phyloP scores from a whole-genome alignment of 2,888 invertebrate species.

The Autographa pulchrina region DNA sequence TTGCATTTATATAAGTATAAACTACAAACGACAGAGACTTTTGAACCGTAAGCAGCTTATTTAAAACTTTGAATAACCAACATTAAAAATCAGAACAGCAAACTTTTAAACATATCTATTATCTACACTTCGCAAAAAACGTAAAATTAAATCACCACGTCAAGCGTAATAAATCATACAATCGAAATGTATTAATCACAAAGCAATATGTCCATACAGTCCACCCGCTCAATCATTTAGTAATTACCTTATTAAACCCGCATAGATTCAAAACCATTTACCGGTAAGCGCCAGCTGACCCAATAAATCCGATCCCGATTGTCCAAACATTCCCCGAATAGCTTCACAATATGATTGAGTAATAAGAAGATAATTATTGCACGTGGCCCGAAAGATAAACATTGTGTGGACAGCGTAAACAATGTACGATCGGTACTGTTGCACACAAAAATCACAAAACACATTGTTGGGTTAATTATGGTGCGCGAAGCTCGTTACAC shows the following conservation, averaged over 20 bases:
- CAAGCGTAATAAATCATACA: no score
- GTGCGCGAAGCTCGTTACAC: not conserved
- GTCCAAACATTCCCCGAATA: slow-evolving; percentile 78
- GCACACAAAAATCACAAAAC: slow-evolving; percentile 26
- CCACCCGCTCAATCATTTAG: slow-evolving; percentile 9
- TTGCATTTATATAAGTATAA: no score
- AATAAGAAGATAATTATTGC: slow-evolving; percentile 78
- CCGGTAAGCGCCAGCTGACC: slow-evolving; percentile 59
- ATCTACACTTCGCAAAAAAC: no score
- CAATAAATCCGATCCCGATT: slow-evolving; percentile 63
- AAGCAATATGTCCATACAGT: not conserved
- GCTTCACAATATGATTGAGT: slow-evolving; percentile 81
- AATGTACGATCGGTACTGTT: slow-evolving; percentile 47
- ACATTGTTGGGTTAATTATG: slow-evolving; percentile 15
- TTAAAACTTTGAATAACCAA: no score
- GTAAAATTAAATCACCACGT: no score
- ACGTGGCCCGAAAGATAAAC: slow-evolving; percentile 76
- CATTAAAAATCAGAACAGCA: no score
- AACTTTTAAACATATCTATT: no score
- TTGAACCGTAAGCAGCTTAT: no score
- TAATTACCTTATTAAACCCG: slow-evolving; percentile 26
- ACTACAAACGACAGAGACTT: no score
- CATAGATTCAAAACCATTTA: slow-evolving; percentile 39
- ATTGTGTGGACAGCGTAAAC: slow-evolving; percentile 60
- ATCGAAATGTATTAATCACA: not conserved